Percentiles rank a stretch among this genome's conserved stretches.
phyloP scores from a whole-genome alignment of 2,888 invertebrate species.

The Ferdinandea cuprea region DNA sequence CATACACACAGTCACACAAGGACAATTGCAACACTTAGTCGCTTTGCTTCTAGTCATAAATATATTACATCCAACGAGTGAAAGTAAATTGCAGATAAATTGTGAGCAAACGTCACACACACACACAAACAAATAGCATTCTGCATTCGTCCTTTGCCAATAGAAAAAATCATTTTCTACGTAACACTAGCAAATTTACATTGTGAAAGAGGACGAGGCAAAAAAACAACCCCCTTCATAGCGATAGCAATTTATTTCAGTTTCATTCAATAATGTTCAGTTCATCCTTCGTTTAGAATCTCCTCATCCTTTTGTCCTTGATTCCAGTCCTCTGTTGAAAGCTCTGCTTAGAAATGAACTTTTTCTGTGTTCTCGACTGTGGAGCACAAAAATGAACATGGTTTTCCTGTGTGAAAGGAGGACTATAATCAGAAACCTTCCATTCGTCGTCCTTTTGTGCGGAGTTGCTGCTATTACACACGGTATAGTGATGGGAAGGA shows the following conservation, averaged over 20 bases:
- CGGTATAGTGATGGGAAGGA: conserved; percentile 50
- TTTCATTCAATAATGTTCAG: conserved; percentile 68
- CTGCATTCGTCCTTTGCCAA: conserved; percentile 58
- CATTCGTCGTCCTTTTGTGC: conserved; percentile 40
- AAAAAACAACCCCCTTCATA: conserved; percentile 48
- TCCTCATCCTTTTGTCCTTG: conserved; percentile 59
- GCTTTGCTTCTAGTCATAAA: conserved; percentile 25
- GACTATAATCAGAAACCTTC: conserved; percentile 30
- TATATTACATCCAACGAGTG: background rate
- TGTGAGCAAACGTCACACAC: conserved; percentile 44
- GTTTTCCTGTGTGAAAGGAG: conserved; percentile 9
- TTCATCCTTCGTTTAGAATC: conserved; percentile 19
- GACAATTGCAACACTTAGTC: conserved; percentile 46
- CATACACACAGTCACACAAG: conserved; percentile 11
- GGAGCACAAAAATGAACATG: conserved; percentile 15
- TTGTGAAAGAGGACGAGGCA: conserved; percentile 33
- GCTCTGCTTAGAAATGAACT: conserved; percentile 47
- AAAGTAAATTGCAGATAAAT: conserved; percentile 68
- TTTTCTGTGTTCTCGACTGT: conserved; percentile 19
- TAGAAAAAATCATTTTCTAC: conserved; percentile 34
- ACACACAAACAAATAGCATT: conserved; percentile 50
- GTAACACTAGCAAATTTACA: conserved; percentile 59
- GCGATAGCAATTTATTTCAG: conserved; percentile 69
- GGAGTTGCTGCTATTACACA: conserved; percentile 39
- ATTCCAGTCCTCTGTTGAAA: conserved; percentile 13